Percentiles rank a stretch among this genome's conserved stretches.
Evolutionary conservation across 2,888 invertebrate genomes (phyloP).

Genomic region (Stenodera caucasica): DNA sequence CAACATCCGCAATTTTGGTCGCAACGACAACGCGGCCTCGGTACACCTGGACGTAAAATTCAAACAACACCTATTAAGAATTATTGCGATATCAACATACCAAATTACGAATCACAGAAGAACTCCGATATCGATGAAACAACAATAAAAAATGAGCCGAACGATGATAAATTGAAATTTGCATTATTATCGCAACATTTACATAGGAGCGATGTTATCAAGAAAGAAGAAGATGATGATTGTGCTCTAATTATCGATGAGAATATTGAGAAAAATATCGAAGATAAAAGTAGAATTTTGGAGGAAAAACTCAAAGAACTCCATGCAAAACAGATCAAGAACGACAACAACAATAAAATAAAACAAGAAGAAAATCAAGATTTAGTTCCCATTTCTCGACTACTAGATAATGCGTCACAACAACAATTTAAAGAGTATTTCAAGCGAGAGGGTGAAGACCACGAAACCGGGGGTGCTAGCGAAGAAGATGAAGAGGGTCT

Average conservation of each 20-base stretch:
- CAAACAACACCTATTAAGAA: conserved; percentile 44
- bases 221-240: conserved; percentile 68
- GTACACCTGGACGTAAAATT: conserved; percentile 58
- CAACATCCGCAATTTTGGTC: conserved; percentile 92
- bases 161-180: conserved; percentile 71
- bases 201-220: conserved; percentile 47
- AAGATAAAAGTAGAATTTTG: conserved; percentile 39
- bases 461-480: conserved; percentile 50
- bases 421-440: conserved; percentile 69
- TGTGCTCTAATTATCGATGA: conserved; percentile 69
- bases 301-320: conserved; percentile 43
- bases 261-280: conserved; percentile 53
- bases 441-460: conserved; percentile 59
- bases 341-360: conserved; percentile 37
- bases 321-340: conserved; percentile 33
- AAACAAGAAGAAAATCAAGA: conserved; percentile 63
- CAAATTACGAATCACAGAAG: conserved; percentile 48
- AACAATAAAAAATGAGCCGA: conserved; percentile 44
- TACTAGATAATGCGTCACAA: conserved; percentile 73
- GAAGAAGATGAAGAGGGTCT: conserved; percentile 80
- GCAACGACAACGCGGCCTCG: conserved; percentile 69
- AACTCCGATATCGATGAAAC: conserved; percentile 42
- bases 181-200: conserved; percentile 79
- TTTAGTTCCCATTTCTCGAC: conserved; percentile 75
- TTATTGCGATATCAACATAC: conserved; percentile 46